Evolutionary conservation across 2,113 vertebrate species (phyloP), one percentile per base, ranked within the genome.

Genomic region (Centropus bengalensis): DNA sequence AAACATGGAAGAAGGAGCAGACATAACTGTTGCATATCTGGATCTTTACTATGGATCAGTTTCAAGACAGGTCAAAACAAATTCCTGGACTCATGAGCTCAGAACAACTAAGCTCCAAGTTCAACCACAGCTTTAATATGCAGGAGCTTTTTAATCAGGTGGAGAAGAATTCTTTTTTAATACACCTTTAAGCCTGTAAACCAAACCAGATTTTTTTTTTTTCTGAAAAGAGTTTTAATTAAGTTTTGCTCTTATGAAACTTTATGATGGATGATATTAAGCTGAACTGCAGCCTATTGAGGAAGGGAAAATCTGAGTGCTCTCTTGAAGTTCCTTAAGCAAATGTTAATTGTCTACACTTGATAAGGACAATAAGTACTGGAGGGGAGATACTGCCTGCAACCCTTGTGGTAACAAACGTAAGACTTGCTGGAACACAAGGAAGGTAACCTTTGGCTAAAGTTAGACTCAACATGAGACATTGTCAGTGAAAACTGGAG

Each of bases 281-380:
- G 60, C 81, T 77, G 75, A 87, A 70, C 76, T 71, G 24, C 32
- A 56, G 33, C 59, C 64, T 75, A 2, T n/a, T 86, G 40, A 12
- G 27, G 47, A 88, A 69, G 24, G 33, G 60, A 71, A 88, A 44
- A 91, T 58, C 14, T 44, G 40, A 83, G 30, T 17, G 13, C 18
- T 92, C 23, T 80, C 49, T 56, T 81, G 26, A 82, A 73, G 74
- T 88, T 80, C 52, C 42, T 89, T 67, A 81, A 75, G 68, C 84
- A 92, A 94, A 88, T 87, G n/a, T 69, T 94, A 95, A 91, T 94
- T 94, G 82, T 85, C 79, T 86, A 18, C 16, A 40, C 66, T 91
- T 24, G 47, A 36, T 88, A 77, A 97, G 78, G 84, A 94, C 87
- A 88, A 1, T 59, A 54, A 67, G 51, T 77, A n/a, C 86, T 91